phyloP scores from a whole-genome alignment of 2,888 invertebrate species.

The Microctonus brassicae region DNA sequence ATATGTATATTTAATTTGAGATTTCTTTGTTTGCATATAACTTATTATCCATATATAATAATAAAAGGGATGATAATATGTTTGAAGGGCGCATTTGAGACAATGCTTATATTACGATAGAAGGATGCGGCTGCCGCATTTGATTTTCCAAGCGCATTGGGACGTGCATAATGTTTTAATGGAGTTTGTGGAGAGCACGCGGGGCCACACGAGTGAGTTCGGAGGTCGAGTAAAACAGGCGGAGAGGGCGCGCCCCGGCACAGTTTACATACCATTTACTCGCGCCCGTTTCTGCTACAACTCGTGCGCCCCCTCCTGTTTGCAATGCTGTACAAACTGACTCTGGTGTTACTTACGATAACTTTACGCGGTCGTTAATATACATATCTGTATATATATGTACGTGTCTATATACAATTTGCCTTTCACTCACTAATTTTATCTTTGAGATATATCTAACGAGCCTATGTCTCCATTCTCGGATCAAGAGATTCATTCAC shows the following conservation, averaged over 20 bases:
- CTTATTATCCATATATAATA: too few relatives aligned
- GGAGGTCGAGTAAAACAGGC: slow-evolving; percentile 34
- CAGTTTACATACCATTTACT: slow-evolving; percentile 70
- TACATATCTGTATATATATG: not conserved
- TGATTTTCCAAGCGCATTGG: slow-evolving; percentile 70
- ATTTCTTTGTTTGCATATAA: too few relatives aligned
- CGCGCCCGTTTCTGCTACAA: slow-evolving; percentile 56
- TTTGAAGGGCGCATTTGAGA: slow-evolving; percentile 22
- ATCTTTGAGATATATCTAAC: not conserved
- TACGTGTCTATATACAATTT: not conserved
- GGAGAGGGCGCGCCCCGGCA: slow-evolving; percentile 63
- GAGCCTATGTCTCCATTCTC: not conserved
- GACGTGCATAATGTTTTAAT: slow-evolving; percentile 70
- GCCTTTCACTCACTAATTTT: not conserved
- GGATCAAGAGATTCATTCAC: not conserved
- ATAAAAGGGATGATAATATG: not conserved
- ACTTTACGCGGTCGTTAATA: not conserved
- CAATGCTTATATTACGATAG: not conserved
- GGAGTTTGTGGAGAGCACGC: slow-evolving; percentile 66
- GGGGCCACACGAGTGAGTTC: slow-evolving; percentile 38
- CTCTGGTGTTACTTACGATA: slow-evolving; percentile 56
- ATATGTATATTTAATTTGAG: not conserved
- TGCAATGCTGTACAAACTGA: slow-evolving; percentile 67
- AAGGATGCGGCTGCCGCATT: slow-evolving; percentile 59
- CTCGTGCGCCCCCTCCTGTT: slow-evolving; percentile 55